These are phyloP conservation scores for Carettochelys insculpta DNA, from an alignment of 2,113 vertebrate genomes.

Conservation along the genomic window DNA sequence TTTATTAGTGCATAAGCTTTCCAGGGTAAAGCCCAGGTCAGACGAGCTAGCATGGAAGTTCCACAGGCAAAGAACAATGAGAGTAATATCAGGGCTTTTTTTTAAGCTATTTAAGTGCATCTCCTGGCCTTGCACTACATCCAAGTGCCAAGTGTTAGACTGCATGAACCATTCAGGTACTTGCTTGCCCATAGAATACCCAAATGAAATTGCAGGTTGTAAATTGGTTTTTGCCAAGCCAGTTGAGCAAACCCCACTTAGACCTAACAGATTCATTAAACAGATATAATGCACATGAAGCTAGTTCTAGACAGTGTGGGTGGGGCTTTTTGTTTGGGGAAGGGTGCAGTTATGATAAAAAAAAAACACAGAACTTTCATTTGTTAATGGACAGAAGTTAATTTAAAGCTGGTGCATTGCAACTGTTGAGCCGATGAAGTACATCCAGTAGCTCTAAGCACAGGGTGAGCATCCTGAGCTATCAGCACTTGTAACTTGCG, in stretches of 20 bases:
- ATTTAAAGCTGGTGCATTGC: neutral
- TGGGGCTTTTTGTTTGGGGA: too few relatives aligned
- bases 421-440: neutral
- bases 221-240: neutral
- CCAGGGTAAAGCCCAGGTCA: too few relatives aligned
- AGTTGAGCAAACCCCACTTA: neutral
- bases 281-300: fast-evolving
- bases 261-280: neutral
- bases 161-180: fast-evolving
- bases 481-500: neutral
- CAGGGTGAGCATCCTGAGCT: neutral
- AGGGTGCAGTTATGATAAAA: too few relatives aligned
- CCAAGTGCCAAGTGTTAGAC: neutral
- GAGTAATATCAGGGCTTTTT: neutral
- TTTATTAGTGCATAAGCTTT: too few relatives aligned
- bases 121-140: neutral
- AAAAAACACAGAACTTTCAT: neutral
- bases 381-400: neutral
- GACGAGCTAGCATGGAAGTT: too few relatives aligned
- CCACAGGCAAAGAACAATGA: neutral
- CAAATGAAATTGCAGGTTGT: neutral
- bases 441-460: fast-evolving
- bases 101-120: neutral
- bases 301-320: neutral
- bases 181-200: fast-evolving